These are phyloP conservation scores for Hozukius guyotensis DNA, from an alignment of 2,797 vertebrate genomes.

Conservation along the genomic window DNA sequence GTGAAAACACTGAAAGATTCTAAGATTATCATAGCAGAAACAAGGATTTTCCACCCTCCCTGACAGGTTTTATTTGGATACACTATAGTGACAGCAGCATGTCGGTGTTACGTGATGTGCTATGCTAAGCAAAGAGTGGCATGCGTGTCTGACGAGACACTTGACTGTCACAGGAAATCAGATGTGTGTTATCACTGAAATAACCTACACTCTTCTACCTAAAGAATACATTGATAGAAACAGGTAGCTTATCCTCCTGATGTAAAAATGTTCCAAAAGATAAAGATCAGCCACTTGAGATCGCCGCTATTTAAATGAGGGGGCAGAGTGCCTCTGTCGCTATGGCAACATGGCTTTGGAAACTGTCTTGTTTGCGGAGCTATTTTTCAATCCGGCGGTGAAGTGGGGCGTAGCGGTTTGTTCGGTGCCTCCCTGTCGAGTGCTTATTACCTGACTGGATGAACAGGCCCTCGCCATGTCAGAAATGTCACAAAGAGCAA, in stretches of 20 bases:
- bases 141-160: background rate
- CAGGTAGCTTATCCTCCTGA: background rate
- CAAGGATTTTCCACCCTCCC: background rate
- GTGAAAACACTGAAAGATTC: background rate
- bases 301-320: conserved; percentile 7
- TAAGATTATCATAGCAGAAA: background rate
- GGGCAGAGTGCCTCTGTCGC: conserved; percentile 16
- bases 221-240: background rate
- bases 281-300: conserved; percentile 24
- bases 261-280: background rate
- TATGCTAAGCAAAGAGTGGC: background rate
- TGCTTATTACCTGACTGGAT: conserved; percentile 64
- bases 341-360: conserved; percentile 37
- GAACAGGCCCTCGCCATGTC: conserved; percentile 51
- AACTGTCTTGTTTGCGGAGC: conserved; percentile 32
- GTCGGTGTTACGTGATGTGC: background rate
- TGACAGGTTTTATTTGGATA: background rate
- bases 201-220: background rate
- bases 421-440: conserved; percentile 58
- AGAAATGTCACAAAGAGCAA: conserved; percentile 44
- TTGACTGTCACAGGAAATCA: background rate
- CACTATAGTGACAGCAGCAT: background rate
- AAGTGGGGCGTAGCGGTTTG: conserved; percentile 53
- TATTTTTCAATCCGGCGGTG: conserved; percentile 60
- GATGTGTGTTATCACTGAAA: background rate